phyloP scores from a whole-genome alignment of 2,797 vertebrate genomes.

The Monodelphis domestica region DNA sequence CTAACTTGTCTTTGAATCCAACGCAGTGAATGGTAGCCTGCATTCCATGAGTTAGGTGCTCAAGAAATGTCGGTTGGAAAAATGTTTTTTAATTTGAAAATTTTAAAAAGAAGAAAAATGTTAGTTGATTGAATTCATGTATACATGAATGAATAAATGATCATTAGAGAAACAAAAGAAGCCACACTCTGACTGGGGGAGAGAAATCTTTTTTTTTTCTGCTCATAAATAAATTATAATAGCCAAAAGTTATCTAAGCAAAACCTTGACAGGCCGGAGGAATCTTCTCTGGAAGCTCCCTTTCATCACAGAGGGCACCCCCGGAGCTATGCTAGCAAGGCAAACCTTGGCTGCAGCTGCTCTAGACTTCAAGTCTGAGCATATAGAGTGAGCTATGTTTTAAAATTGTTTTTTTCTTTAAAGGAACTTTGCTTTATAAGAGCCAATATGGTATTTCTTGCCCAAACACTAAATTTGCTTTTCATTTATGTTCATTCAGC shows the following conservation, averaged over 20 bases:
- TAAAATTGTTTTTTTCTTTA: not conserved
- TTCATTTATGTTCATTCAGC: not conserved
- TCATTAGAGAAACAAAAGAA: not conserved
- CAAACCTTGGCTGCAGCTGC: not conserved
- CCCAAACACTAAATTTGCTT: constrained; percentile 42
- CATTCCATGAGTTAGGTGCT: too few species aligned
- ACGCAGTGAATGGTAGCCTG: too few species aligned
- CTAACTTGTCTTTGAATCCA: not conserved
- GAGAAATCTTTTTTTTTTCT: too few species aligned
- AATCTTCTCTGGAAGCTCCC: not conserved
- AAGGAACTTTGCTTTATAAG: constrained; percentile 17
- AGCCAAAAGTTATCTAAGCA: not conserved
- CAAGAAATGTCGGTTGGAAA: not conserved
- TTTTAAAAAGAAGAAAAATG: too few species aligned
- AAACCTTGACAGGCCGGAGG: not conserved
- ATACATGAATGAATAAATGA: not conserved
- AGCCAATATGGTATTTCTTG: constrained; percentile 22
- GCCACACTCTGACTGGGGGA: not conserved
- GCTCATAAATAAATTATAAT: not conserved
- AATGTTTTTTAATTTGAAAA: too few species aligned
- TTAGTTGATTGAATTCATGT: not conserved
- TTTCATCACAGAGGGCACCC: not conserved
- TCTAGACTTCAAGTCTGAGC: constrained; percentile 3
- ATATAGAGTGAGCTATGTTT: not conserved
- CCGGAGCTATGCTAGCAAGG: not conserved